phyloP scores from a whole-genome alignment of 23 tunicate genomes.

The Halocynthia roretzi region DNA sequence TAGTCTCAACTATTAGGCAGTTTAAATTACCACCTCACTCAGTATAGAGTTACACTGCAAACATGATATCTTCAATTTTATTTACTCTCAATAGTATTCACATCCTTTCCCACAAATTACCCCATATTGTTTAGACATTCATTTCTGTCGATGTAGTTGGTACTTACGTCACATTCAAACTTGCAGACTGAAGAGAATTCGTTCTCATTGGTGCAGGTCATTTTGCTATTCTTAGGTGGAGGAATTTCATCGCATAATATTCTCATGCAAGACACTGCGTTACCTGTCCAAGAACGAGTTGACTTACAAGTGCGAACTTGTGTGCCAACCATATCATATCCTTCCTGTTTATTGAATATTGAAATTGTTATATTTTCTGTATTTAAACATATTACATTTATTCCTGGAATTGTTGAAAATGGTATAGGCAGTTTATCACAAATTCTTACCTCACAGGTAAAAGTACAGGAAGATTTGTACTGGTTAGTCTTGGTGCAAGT shows the following conservation, averaged over 20 bases:
- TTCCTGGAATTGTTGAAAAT: background rate
- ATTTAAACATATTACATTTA: background rate
- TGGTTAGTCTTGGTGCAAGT: slow-evolving; percentile 23
- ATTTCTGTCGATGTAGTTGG: no score
- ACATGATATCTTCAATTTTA: no score
- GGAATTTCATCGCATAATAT: slow-evolving; percentile 55
- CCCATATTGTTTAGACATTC: no score
- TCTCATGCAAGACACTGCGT: slow-evolving; percentile 28
- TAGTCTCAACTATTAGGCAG: no score
- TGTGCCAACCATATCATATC: slow-evolving; percentile 42
- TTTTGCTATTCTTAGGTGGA: slow-evolving; percentile 43
- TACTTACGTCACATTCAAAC: slow-evolving; percentile 67
- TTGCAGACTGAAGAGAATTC: slow-evolving; percentile 48
- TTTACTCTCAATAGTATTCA: no score
- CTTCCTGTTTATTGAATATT: slow-evolving; percentile 36
- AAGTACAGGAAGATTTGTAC: slow-evolving; percentile 32
- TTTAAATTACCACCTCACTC: no score
- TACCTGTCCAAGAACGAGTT: slow-evolving; percentile 61
- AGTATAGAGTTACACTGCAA: no score
- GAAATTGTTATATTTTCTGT: background rate
- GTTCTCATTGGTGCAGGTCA: slow-evolving; percentile 42
- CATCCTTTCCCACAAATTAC: no score
- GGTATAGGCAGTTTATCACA: no score
- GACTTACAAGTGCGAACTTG: slow-evolving; percentile 46
- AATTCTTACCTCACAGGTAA: slow-evolving; percentile 40